phyloP scores from a whole-genome alignment of 1,140 invertebrate genomes.

The Caenorhabditis inopinata region DNA sequence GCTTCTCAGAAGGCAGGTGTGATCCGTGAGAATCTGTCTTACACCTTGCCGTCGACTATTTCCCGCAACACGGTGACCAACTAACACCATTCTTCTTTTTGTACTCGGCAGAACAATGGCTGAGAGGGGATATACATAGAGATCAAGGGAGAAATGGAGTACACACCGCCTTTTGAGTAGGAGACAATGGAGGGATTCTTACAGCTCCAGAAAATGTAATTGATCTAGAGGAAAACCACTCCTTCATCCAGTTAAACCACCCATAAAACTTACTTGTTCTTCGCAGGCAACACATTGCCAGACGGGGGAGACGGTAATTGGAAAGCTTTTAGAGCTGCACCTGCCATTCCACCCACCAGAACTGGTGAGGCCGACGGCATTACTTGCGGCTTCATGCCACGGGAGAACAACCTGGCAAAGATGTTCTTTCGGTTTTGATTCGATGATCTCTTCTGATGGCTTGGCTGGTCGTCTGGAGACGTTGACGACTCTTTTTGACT shows the following conservation, averaged over 20 bases:
- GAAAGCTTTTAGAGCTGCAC: not conserved
- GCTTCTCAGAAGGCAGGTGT: too few species aligned
- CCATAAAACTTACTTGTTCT: constrained; percentile 24
- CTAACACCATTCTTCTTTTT: too few species aligned
- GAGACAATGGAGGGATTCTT: not conserved
- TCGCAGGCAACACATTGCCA: constrained; percentile 1
- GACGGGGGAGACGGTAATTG: not conserved
- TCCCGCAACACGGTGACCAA: too few species aligned
- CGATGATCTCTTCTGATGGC: not conserved
- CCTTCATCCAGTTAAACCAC: not conserved
- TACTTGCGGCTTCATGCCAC: constrained; percentile 1
- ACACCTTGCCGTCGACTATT: too few species aligned
- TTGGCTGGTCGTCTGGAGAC: not conserved
- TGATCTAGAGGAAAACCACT: too few species aligned
- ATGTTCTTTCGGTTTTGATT: not conserved
- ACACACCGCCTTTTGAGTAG: not conserved
- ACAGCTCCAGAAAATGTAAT: too few species aligned
- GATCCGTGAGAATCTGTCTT: too few species aligned
- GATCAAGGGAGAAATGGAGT: too few species aligned
- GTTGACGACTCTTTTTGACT: constrained; percentile 14
- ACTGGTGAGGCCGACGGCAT: constrained; percentile 3
- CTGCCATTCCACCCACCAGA: not conserved
- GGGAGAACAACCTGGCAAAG: constrained; percentile 30
- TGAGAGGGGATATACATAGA: too few species aligned
- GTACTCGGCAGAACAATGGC: too few species aligned